phyloP scores from a whole-genome alignment of 2,797 vertebrate species.

The Enteromius anoplus region DNA sequence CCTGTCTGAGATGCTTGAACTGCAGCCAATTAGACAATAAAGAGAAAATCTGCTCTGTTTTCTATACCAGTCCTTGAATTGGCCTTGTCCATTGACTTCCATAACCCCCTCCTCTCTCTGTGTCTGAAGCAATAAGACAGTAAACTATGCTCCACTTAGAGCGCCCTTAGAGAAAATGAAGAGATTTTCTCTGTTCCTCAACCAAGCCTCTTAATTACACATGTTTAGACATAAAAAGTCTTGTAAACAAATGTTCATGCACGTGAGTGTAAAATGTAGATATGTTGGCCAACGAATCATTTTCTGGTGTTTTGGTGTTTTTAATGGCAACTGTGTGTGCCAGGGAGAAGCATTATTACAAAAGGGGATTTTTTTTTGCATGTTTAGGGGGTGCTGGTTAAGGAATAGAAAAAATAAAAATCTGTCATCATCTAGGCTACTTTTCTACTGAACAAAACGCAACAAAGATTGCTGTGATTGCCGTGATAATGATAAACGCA shows the following conservation, averaged over 20 bases:
- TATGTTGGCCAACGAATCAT: constrained; percentile 16
- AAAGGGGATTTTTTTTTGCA: background rate
- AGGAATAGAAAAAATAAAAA: background rate
- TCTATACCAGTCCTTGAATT: constrained; percentile 14
- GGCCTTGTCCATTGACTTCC: constrained; percentile 45
- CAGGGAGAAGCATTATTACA: constrained; percentile 29
- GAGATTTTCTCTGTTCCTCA: constrained; percentile 66
- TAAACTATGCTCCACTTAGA: constrained; percentile 29
- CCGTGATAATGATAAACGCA: background rate
- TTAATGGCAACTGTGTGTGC: constrained; percentile 6
- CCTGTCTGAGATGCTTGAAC: constrained; percentile 70
- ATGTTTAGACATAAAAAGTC: constrained; percentile 69
- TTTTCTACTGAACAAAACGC: background rate
- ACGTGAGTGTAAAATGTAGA: constrained; percentile 19
- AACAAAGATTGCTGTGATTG: too few relatives aligned
- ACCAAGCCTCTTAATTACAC: constrained; percentile 69
- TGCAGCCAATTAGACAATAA: constrained; percentile 76
- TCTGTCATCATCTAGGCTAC: background rate
- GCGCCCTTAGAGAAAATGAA: constrained; percentile 63
- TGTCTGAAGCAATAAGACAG: constrained; percentile 4
- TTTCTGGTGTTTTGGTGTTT: constrained; percentile 42
- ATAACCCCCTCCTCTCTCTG: constrained; percentile 31
- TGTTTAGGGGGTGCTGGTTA: background rate
- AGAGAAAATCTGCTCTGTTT: constrained; percentile 58
- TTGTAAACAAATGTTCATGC: constrained; percentile 69